Evolutionary conservation across 2,797 vertebrate genomes (phyloP).

Genomic region (Bufotes viridis): DNA sequence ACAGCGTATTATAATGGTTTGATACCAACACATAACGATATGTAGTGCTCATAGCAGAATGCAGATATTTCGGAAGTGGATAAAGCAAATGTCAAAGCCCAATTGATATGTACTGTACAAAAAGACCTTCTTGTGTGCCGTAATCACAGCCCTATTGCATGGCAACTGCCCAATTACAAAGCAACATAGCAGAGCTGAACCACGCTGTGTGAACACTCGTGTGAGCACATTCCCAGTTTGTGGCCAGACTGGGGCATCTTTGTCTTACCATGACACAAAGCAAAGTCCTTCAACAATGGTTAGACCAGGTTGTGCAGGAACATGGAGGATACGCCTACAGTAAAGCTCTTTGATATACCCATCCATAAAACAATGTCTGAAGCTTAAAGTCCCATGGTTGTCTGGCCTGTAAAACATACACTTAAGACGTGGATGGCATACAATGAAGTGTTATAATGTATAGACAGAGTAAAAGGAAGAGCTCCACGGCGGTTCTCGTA

Average conservation of each 20-base stretch:
- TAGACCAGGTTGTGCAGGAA: background rate
- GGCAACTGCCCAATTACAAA: background rate
- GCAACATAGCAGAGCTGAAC: slow-evolving; percentile 2
- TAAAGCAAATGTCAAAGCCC: background rate
- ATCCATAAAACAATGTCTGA: background rate
- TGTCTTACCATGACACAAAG: background rate
- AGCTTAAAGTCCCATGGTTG: background rate
- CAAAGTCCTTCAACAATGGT: background rate
- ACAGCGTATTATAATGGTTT: background rate
- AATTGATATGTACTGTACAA: background rate
- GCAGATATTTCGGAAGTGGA: background rate
- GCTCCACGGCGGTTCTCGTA: background rate
- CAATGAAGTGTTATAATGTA: background rate
- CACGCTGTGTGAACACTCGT: background rate
- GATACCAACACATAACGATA: background rate
- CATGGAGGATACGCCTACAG: background rate
- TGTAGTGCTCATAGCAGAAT: background rate
- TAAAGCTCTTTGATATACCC: background rate
- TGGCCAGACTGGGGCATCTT: background rate
- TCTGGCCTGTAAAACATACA: background rate
- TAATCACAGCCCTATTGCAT: background rate
- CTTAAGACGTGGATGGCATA: background rate
- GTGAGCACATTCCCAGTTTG: background rate
- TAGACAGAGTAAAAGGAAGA: background rate
- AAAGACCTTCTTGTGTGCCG: background rate